Percentiles rank a stretch among this genome's conserved stretches.
These are phyloP conservation scores for Exocentrus adspersus DNA, from an alignment of 2,888 invertebrate genomes.

Conservation along the genomic window DNA sequence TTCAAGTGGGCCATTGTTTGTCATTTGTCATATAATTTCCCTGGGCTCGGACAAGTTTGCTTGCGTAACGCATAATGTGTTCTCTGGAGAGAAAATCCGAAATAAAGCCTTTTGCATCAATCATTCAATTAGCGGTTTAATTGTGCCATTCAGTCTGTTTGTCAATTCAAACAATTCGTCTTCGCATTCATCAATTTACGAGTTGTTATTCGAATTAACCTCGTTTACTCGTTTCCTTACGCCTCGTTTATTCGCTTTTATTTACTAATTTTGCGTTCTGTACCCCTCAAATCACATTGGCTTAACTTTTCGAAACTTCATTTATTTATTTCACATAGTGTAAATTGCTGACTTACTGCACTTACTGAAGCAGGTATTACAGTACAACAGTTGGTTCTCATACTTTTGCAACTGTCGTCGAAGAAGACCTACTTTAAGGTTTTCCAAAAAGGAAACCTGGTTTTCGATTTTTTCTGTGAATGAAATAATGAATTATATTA, in stretches of 20 bases:
- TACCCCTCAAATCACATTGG: constrained; percentile 30
- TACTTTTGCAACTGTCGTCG: too few species aligned
- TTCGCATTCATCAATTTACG: constrained; percentile 60
- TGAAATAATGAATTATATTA: too few species aligned
- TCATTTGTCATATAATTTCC: constrained; percentile 57
- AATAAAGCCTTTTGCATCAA: constrained; percentile 58
- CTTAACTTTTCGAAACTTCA: constrained; percentile 30
- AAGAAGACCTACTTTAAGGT: too few species aligned
- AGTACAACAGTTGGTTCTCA: too few species aligned
- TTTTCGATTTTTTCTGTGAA: too few species aligned
- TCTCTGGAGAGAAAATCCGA: constrained; percentile 37
- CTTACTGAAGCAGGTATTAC: too few species aligned
- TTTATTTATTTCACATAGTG: constrained; percentile 3
- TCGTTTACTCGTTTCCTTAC: constrained; percentile 51
- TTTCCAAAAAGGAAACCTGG: too few species aligned
- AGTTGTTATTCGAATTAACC: constrained; percentile 51
- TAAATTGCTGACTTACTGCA: too few species aligned
- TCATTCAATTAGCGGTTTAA: constrained; percentile 63
- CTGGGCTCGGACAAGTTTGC: constrained; percentile 38
- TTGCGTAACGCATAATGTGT: constrained; percentile 36
- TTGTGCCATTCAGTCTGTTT: constrained; percentile 63
- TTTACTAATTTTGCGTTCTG: constrained; percentile 43
- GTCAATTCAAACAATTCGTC: constrained; percentile 59
- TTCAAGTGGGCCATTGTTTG: constrained; percentile 57
- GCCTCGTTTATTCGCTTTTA: constrained; percentile 41